Evolutionary conservation across 2,888 invertebrate genomes (phyloP), one percentile per base, ranked within the genome.

Genomic region (Hetaerina titia): DNA sequence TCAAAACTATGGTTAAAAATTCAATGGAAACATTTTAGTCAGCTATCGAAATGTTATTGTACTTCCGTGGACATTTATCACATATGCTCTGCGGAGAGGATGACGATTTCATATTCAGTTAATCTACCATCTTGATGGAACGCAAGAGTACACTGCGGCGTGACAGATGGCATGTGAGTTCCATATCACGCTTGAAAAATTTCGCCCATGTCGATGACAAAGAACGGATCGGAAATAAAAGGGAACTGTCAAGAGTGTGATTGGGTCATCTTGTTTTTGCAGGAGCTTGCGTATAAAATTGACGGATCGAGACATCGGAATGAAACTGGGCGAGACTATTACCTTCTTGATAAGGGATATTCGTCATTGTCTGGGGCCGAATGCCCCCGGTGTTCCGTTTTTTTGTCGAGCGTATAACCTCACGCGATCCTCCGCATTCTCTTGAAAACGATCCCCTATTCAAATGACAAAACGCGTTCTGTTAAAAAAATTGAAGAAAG

Each of bases 291-390:
- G 56, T 69, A 92, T 69, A 69, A 69, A 69, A 92, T 92, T 92
- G 92, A 92, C 92, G 92, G 57, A 92, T 92, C 92, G 92, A 22
- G 69, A 56, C 92, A 92, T 92, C 56, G 92, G 92, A 56, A 92
- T 69, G 92, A 92, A 92, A 92, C 69, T 64, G 92, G 74, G n/a
- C 56, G 9, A 92, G 81, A 92, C 92, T 92, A 92, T 92, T 92
- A 92, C 92, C 69, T 92, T 69, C 69, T 92, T 74, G 92, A 92
- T 92, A 92, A 81, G 92, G 56, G 64, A 56, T 13, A 92, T 92
- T 69, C 74, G 92, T 92, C 92, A 69, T 22, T 56, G 92, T 90
- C 90, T 6, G 9, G 63, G 9, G 11, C 64, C 90, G 57, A 92
- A 92, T 92, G 56, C 56, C 69, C n/a, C 0, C 22, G 1, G 64